These are phyloP conservation scores for Aythya fuligula DNA, from an alignment of 2,797 vertebrate genomes.

Conservation along the genomic window DNA sequence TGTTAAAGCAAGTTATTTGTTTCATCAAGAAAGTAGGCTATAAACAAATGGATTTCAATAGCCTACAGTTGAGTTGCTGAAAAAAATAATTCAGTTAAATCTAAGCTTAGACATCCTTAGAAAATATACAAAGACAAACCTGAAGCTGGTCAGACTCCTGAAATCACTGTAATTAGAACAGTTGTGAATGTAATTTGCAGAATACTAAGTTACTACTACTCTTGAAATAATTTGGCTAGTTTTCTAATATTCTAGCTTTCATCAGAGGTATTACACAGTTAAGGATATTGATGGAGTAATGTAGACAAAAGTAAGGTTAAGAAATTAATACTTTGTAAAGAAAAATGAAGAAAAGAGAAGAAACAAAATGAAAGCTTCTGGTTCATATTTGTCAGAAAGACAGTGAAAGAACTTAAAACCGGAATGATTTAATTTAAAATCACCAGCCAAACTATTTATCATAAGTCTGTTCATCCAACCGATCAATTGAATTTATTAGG, in stretches of 20 bases:
- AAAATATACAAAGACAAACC: background rate
- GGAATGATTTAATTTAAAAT: slow-evolving; percentile 2
- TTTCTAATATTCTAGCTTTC: background rate
- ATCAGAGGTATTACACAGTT: background rate
- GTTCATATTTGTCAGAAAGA: background rate
- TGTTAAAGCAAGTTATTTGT: background rate
- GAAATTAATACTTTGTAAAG: background rate
- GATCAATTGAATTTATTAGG: background rate
- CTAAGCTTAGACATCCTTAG: background rate
- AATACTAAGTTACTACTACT: background rate
- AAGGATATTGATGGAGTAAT: background rate
- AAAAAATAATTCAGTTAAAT: background rate
- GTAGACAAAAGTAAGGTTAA: background rate
- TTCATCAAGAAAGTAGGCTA: background rate
- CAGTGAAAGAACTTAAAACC: background rate
- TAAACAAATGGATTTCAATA: background rate
- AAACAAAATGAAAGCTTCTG: background rate
- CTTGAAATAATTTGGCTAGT: background rate
- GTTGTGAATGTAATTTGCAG: background rate
- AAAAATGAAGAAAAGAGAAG: background rate
- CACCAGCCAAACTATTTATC: background rate
- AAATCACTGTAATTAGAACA: background rate
- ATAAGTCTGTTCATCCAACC: background rate
- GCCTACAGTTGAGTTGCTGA: background rate
- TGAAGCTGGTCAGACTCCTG: background rate